Percentiles rank a stretch among this genome's conserved stretches.
Conservation (phyloP, 1,140 invertebrate species). For the Formica exsecta region DNA sequence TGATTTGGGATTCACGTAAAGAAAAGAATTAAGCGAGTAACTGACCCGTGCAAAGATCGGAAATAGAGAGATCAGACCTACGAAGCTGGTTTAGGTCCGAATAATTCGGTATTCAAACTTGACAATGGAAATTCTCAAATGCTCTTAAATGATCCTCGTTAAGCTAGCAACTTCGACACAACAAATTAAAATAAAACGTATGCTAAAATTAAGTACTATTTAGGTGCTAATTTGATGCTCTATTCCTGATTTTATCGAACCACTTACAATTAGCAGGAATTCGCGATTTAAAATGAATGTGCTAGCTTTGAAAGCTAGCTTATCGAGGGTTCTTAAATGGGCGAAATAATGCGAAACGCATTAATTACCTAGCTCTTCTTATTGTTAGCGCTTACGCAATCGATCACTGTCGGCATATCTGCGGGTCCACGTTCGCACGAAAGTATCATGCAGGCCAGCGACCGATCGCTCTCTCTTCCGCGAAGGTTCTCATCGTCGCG, state of each 20-base stretch:
- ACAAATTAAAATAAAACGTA: too few relatives aligned
- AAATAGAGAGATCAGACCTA: background rate
- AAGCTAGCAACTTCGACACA: too few relatives aligned
- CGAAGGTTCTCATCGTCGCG: slow-evolving; percentile 71
- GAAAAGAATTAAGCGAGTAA: background rate
- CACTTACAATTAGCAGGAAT: too few relatives aligned
- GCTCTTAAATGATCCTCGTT: slow-evolving; percentile 27
- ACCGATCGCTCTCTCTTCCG: slow-evolving; percentile 76
- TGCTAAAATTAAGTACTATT: too few relatives aligned
- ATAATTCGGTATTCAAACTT: slow-evolving; percentile 82
- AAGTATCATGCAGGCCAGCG: slow-evolving; percentile 56
- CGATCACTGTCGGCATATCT: slow-evolving; percentile 54
- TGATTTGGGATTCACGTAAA: background rate
- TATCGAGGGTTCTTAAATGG: slow-evolving; percentile 70
- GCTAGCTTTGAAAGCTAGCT: too few relatives aligned
- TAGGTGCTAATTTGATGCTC: too few relatives aligned
- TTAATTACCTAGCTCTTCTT: slow-evolving; percentile 67
- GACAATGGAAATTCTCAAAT: slow-evolving; percentile 80
- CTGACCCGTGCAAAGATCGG: background rate
- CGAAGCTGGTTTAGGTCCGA: slow-evolving; percentile 38
- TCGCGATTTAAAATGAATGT: too few relatives aligned
- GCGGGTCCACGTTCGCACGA: slow-evolving; percentile 48
- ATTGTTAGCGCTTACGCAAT: slow-evolving; percentile 68
- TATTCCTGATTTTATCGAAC: too few relatives aligned
- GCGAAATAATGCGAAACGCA: slow-evolving; percentile 74